These are phyloP conservation scores for Zaprionus obscuricornis DNA, from an alignment of 2,888 invertebrate genomes.

Conservation along the genomic window DNA sequence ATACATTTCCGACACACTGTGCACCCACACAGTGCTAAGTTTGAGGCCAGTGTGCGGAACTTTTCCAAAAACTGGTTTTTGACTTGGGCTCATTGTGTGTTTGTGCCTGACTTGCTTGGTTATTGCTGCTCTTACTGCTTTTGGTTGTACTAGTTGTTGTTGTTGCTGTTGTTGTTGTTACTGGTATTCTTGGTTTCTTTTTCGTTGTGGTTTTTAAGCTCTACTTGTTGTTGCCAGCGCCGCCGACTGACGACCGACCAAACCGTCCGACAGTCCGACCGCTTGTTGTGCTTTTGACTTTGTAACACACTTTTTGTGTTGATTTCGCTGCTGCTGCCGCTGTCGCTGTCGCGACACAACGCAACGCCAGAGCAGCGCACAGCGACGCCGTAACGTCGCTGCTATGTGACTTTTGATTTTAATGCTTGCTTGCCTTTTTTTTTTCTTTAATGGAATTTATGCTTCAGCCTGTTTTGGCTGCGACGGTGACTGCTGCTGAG, in stretches of 20 bases:
- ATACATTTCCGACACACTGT: slow-evolving; percentile 23
- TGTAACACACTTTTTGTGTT: slow-evolving; percentile 75
- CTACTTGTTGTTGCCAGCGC: slow-evolving; percentile 66
- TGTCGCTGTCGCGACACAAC: neutral
- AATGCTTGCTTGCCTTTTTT: slow-evolving; percentile 27
- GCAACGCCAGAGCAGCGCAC: no score
- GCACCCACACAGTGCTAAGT: slow-evolving; percentile 37
- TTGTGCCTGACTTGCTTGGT: slow-evolving; percentile 49
- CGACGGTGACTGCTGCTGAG: no score
- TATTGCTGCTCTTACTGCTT: slow-evolving; percentile 26
- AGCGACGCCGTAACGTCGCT: slow-evolving; percentile 33
- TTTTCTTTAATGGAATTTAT: slow-evolving; percentile 55
- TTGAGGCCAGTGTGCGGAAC: slow-evolving; percentile 63
- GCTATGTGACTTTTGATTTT: slow-evolving; percentile 73
- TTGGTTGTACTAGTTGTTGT: slow-evolving; percentile 46
- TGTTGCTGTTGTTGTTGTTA: slow-evolving; percentile 34
- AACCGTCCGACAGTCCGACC: no score
- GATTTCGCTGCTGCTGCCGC: slow-evolving; percentile 51
- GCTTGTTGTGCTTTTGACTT: slow-evolving; percentile 76
- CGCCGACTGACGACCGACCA: slow-evolving; percentile 26
- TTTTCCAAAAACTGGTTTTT: slow-evolving; percentile 68
- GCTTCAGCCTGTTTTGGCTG: slow-evolving; percentile 19
- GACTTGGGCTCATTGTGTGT: slow-evolving; percentile 53
- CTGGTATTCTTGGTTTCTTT: slow-evolving; percentile 72
- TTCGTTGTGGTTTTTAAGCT: slow-evolving; percentile 71